phyloP scores from a whole-genome alignment of 2,888 invertebrate species.

The Drosophila niveifrons region DNA sequence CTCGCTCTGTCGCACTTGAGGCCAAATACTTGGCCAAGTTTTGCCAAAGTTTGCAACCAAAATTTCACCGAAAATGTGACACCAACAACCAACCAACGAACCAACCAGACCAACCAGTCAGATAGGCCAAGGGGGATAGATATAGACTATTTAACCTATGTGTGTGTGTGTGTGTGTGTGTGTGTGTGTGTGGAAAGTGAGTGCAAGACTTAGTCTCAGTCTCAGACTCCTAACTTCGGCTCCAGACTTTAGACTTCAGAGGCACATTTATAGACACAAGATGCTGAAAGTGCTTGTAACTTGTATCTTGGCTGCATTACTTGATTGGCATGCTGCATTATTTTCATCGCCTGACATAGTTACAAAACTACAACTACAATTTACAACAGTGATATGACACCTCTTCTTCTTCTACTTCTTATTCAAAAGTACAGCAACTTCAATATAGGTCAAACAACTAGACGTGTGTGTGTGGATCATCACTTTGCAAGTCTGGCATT shows the following conservation, averaged over 20 bases:
- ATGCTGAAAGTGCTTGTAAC: neutral
- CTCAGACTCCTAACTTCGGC: neutral
- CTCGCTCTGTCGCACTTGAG: conserved; percentile 68
- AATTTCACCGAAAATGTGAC: conserved; percentile 81
- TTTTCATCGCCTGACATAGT: conserved; percentile 44
- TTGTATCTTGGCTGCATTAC: conserved; percentile 60
- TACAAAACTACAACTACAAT: conserved; percentile 14
- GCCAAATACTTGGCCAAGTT: conserved; percentile 79
- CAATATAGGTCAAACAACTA: conserved; percentile 62
- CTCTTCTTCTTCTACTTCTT: conserved; percentile 18
- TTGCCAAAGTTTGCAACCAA: conserved; percentile 82
- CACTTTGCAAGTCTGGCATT: no score
- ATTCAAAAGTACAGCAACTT: conserved; percentile 30
- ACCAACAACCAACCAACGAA: conserved; percentile 78
- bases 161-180: neutral
- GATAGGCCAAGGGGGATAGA: conserved; percentile 7
- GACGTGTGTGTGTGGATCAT: neutral
- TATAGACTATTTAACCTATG: neutral
- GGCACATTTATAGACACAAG: conserved; percentile 23
- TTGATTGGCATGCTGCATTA: conserved; percentile 78
- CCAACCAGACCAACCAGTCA: conserved; percentile 69
- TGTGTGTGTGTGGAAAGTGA: no score
- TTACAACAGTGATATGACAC: conserved; percentile 31
- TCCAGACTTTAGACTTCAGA: neutral
- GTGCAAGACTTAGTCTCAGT: neutral